Evolutionary conservation across 2,888 invertebrate species (phyloP).

Genomic region (Palloptera scutellata): DNA sequence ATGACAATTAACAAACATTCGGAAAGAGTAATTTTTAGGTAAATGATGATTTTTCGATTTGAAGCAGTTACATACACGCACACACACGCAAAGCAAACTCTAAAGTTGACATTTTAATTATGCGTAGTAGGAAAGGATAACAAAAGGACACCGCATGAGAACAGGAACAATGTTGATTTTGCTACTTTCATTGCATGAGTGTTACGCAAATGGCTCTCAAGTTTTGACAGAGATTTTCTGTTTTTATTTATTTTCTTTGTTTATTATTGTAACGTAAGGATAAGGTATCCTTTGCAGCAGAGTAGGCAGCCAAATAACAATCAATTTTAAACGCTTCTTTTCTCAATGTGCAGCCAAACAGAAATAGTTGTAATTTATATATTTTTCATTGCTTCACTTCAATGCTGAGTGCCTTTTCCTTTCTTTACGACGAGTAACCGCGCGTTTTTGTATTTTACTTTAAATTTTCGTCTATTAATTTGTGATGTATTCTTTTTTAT

Average conservation of each 20-base stretch:
- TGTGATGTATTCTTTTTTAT: conserved; percentile 1
- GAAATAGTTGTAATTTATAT: neutral
- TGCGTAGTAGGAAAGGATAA: too few relatives aligned
- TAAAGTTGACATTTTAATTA: neutral
- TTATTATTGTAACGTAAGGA: too few relatives aligned
- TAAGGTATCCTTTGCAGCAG: too few relatives aligned
- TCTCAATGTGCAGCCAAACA: neutral
- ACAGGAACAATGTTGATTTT: too few relatives aligned
- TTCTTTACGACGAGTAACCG: neutral
- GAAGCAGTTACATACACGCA: neutral
- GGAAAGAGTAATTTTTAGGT: too few relatives aligned
- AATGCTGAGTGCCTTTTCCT: neutral
- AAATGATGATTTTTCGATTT: too few relatives aligned
- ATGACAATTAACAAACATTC: too few relatives aligned
- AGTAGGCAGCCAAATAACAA: neutral
- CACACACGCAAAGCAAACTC: neutral
- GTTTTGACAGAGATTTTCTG: too few relatives aligned
- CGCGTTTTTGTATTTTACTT: neutral
- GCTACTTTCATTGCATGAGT: too few relatives aligned
- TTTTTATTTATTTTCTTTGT: too few relatives aligned
- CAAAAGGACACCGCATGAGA: too few relatives aligned
- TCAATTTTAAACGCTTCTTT: neutral
- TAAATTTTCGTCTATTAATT: conserved; percentile 2
- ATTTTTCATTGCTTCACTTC: neutral
- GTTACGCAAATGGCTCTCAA: too few relatives aligned